Base-by-base conservation (phyloP, 2,797 vertebrate species). In the Eurystomus glaucurus region DNA sequence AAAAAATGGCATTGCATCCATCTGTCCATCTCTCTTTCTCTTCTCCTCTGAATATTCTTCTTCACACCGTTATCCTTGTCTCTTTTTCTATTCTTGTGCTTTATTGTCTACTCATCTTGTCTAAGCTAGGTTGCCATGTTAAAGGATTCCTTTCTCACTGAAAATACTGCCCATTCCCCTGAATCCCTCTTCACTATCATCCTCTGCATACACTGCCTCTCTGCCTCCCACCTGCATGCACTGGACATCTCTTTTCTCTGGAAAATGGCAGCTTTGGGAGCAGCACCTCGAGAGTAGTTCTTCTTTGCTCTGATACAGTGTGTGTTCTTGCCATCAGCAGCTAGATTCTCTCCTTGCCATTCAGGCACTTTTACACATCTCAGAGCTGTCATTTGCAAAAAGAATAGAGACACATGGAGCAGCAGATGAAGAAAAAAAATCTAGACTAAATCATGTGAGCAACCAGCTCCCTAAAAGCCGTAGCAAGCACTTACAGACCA, bases 341-440 rank as follows among this genome's bases (percentile, higher is more conserved):
- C 43, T 37, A 31, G 35, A 81, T 62, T 87, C 16, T 79, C 37
- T 81, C 66, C 76, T 65, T 72, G 43, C 17, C 60, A 14, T 79
- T 75, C 35, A 14, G 88, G 43, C 10, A 43, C n/a, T 92, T 72
- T 31, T 82, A 46, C 82, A 55, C 22, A 21, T 68, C 60, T 94
- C 89, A 48, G 60, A 84, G 58, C 54, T 77, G 76, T 94, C 77
- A 60, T 83, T 87, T 85, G 33, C 51, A 64, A 61, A 90, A 66
- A 60, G 55, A 78, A 93, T 31, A 46, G 58, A 92, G 51, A 86
- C 41, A 93, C 62, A 60, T 22, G 20, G 54, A 94, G 51, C 35
- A 93, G 77, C 33, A 89, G 58, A 57, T 28, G 80, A 68, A 75
- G 29, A 51, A 88, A 90, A 78, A 70, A 22, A 4, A 65, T 33